Percentiles rank a stretch among this genome's conserved stretches.
Conservation (phyloP, 2,113 vertebrate genomes). For the Corvus cornix region DNA sequence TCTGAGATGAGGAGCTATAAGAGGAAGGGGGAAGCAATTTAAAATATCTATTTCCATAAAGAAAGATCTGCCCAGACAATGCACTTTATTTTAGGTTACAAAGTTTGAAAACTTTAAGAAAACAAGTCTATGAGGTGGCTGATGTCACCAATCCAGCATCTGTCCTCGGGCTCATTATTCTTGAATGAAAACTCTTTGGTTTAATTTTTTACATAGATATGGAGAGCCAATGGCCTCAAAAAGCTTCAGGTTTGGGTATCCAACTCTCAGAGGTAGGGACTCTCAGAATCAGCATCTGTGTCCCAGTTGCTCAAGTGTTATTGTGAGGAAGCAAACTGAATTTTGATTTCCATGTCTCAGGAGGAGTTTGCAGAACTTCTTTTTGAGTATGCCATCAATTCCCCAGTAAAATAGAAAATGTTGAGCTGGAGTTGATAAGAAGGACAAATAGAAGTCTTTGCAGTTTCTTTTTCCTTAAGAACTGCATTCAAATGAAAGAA, state of each 20-base stretch:
- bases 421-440: not conserved
- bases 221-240: not conserved
- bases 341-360: not conserved
- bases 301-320: not conserved
- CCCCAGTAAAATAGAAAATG: not conserved
- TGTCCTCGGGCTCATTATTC: not conserved
- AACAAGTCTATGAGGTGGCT: not conserved
- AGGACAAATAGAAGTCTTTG: not conserved
- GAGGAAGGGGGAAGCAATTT: not conserved
- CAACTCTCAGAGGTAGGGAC: accelerated
- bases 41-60: not conserved
- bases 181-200: not conserved
- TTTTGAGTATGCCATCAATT: not conserved
- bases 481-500: not conserved
- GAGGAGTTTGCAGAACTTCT: not conserved
- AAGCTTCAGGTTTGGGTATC: not conserved
- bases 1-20: not conserved
- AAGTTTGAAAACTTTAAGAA: not conserved
- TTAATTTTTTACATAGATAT: not conserved
- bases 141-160: not conserved
- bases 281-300: not conserved
- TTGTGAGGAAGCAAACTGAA: not conserved
- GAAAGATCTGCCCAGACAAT: not conserved
- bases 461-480: not conserved
- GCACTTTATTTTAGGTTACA: not conserved